These are phyloP conservation scores for Dendronephthya gigantea DNA, from an alignment of 64 coral and sea anemone species.

Conservation along the genomic window DNA sequence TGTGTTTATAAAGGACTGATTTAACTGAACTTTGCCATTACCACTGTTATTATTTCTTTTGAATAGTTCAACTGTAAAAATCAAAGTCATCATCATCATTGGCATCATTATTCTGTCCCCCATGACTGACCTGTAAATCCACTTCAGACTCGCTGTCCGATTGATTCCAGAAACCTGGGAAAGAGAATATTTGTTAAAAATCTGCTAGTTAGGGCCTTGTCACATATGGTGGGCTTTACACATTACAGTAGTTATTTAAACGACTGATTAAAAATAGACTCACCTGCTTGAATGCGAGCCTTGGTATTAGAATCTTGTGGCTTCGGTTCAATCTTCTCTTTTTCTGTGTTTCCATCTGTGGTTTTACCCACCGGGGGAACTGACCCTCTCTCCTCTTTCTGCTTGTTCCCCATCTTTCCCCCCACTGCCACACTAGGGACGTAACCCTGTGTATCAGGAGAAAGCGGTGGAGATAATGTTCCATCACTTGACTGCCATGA, in stretches of 20 bases:
- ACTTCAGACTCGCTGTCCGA: slow-evolving; percentile 8
- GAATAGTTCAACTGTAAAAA: slow-evolving; percentile 15
- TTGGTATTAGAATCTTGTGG: background rate
- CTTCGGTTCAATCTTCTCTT: background rate
- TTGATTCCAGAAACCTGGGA: background rate
- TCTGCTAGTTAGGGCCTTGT: too few species aligned
- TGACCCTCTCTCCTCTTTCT: background rate
- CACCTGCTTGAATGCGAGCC: slow-evolving; percentile 6
- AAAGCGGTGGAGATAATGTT: background rate
- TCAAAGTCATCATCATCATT: slow-evolving; percentile 16
- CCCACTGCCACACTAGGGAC: background rate
- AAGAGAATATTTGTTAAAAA: background rate
- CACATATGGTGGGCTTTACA: too few species aligned
- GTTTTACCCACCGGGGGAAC: background rate
- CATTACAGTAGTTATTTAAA: too few species aligned
- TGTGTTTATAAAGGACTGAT: too few species aligned
- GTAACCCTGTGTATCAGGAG: background rate
- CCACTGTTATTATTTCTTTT: too few species aligned
- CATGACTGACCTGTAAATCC: slow-evolving; percentile 3
- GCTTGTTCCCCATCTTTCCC: background rate
- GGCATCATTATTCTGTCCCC: background rate
- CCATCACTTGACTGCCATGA: background rate
- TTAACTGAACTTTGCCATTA: too few species aligned
- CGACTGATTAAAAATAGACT: background rate
- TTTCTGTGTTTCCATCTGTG: background rate